Evolutionary conservation across 2,113 vertebrate species (phyloP).

Genomic region (Cebidichthys violaceus): DNA sequence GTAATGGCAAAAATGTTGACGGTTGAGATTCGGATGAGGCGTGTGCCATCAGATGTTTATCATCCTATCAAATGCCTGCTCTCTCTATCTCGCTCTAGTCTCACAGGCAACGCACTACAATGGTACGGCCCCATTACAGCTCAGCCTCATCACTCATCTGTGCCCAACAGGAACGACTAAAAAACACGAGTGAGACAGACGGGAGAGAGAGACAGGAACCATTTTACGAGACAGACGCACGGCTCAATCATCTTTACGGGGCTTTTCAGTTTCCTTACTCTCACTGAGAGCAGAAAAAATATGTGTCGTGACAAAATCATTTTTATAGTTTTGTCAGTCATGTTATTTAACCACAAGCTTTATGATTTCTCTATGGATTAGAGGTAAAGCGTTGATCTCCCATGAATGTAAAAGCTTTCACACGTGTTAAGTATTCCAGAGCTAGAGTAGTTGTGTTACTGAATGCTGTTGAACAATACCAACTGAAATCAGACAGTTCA

Average conservation of each 20-base stretch:
- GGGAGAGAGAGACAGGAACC: constrained; percentile 34
- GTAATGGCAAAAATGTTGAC: constrained; percentile 61
- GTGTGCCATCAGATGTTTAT: constrained; percentile 13
- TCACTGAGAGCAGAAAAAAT: neutral
- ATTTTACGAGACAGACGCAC: constrained; percentile 58
- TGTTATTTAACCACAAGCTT: neutral
- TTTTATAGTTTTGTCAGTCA: neutral
- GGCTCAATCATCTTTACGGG: constrained; percentile 23
- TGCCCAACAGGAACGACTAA: constrained; percentile 48
- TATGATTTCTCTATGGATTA: neutral
- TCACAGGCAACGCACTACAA: neutral
- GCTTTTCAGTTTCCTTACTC: constrained; percentile 10
- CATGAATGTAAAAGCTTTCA: neutral
- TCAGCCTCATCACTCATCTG: constrained; percentile 27
- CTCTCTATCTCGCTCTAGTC: neutral
- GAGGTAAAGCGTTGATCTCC: neutral
- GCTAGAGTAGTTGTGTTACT: neutral
- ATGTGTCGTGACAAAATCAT: neutral
- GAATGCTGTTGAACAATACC: neutral
- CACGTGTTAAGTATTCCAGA: neutral
- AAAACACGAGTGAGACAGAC: constrained; percentile 26
- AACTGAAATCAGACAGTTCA: neutral
- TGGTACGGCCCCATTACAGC: neutral
- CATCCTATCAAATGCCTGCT: constrained; percentile 11
- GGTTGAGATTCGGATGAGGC: constrained; percentile 42